Evolutionary conservation across 2,113 vertebrate species (phyloP), one percentile per base, ranked within the genome.

Genomic region (Ochotona curzoniae): DNA sequence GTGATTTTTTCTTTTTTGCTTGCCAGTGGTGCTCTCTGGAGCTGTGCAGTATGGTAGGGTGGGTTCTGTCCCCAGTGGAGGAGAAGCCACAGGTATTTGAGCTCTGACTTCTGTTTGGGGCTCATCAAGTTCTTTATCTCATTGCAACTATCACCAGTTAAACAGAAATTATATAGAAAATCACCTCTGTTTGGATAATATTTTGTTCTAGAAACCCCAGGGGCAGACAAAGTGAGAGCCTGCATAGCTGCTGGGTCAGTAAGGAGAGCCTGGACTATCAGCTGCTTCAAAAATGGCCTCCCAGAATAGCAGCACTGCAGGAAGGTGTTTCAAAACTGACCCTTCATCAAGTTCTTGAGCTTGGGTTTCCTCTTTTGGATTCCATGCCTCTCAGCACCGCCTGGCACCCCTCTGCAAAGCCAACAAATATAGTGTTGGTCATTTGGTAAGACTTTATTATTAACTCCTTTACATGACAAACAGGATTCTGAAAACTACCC

Each of bases 121-220:
- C 44, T 90, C 73, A 85, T 14, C 3, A 1, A 23, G 1, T 3
- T 87, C 25, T 61, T 38, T 87, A 23, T 97, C 20, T 94, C 70
- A 51, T 84, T 97, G 13, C 98, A 99, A 99, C 91, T 99, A 99
- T 87, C 99, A 99, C 63, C 90, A 97, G 61, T 99, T 0, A 98
- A 99, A 96, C 98, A 91, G 89, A 98, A 98, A 79, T 87, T 98
- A 7, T 98, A 98, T 71, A 98, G 99, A 86, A 93, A 97, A 0
- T 82, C 97, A 21, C 99, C 99, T 28, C 91, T 99, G 93, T 98
- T 99, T 87, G 99, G 99, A 61, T 99, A 98, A 54, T 98, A 98
- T 97, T 99, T 98, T 95, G 98, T 85, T 0, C 96, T 99, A 96
- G 97, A 98, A 97, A 98, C 97, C 97, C 98, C 97, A 5, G 99